These are phyloP conservation scores for Cataglyphis rosenhaueri DNA, from an alignment of 2,888 invertebrate species.

Conservation along the genomic window DNA sequence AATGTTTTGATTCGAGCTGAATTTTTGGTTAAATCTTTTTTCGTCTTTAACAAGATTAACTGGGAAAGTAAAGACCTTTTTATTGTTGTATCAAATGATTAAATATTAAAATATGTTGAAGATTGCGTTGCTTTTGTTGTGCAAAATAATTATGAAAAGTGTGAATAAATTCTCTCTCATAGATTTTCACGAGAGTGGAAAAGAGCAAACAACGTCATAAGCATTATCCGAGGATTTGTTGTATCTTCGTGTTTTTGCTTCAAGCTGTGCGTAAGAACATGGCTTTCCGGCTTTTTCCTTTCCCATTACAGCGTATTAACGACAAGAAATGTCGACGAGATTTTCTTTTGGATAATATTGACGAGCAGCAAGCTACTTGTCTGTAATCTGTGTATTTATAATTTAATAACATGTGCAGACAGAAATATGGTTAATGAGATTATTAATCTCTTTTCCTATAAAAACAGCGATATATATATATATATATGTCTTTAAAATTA, in stretches of 20 bases:
- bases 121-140: background rate
- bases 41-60: background rate
- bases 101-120: background rate
- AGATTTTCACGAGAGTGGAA: slow-evolving; percentile 37
- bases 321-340: slow-evolving; percentile 23
- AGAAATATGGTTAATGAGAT: background rate
- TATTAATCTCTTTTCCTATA: background rate
- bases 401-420: slow-evolving; percentile 13
- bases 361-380: background rate
- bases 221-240: slow-evolving; percentile 62
- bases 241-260: slow-evolving; percentile 24
- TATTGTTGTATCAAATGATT: background rate
- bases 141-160: slow-evolving; percentile 52
- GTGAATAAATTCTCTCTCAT: slow-evolving; percentile 42
- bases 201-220: slow-evolving; percentile 50
- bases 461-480: background rate
- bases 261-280: background rate
- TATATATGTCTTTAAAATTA: too few species aligned
- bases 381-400: background rate
- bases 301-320: slow-evolving; percentile 26
- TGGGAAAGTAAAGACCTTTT: background rate
- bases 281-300: slow-evolving; percentile 2
- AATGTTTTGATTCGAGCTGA: background rate
- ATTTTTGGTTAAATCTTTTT: background rate
- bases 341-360: slow-evolving; percentile 13